These are phyloP conservation scores for Cryptotis parvus DNA, from an alignment of 2,113 vertebrate species.

Conservation along the genomic window DNA sequence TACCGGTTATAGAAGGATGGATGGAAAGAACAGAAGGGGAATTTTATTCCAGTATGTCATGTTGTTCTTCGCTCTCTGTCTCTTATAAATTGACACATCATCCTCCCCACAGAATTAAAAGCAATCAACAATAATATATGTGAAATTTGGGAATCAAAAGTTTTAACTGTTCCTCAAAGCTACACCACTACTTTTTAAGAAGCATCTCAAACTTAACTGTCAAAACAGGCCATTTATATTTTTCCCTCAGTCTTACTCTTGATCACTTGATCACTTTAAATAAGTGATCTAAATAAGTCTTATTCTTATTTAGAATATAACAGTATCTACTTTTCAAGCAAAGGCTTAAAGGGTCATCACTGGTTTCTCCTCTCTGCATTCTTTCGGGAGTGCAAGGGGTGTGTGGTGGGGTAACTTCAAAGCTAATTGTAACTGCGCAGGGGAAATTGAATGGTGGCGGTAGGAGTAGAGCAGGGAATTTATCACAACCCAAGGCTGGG, in stretches of 20 bases:
- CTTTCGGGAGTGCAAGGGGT: too few species aligned
- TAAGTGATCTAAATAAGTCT: too few species aligned
- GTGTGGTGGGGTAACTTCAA: too few species aligned
- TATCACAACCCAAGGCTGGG: too few species aligned
- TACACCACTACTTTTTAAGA: background rate
- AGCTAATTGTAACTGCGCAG: too few species aligned
- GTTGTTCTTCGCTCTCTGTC: background rate
- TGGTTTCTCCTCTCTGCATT: background rate
- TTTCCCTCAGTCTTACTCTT: background rate
- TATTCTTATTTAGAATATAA: background rate
- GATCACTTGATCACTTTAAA: too few species aligned
- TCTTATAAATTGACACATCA: background rate
- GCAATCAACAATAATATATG: background rate
- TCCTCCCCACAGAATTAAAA: background rate
- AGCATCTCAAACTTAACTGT: background rate
- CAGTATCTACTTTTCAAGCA: background rate
- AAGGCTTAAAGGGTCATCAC: background rate
- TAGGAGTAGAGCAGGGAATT: too few species aligned
- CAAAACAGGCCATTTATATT: constrained; percentile 17
- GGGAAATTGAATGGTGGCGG: too few species aligned
- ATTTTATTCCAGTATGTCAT: background rate
- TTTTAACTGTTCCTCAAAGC: background rate
- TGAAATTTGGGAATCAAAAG: background rate
- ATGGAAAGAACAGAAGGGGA: background rate
- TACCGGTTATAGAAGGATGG: fast-evolving